A percentile compares a stretch with the other conserved stretches of the same genome.
Evolutionary conservation across 2,888 invertebrate species (phyloP).

Genomic region (Agrenia bidenticulata): DNA sequence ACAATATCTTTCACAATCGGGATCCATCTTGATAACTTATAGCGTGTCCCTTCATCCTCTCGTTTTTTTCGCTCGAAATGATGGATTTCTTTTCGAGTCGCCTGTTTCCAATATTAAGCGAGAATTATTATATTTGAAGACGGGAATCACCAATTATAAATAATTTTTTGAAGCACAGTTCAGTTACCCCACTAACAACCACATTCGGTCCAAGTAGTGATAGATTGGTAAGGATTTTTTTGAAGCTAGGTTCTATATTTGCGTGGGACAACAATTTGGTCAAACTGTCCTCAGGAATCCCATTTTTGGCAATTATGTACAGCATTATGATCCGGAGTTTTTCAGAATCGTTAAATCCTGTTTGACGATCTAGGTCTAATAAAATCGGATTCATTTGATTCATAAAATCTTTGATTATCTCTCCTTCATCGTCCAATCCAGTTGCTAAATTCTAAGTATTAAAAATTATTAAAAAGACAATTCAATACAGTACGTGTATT

Average conservation of each 20-base stretch:
- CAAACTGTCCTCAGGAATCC: slow-evolving; percentile 41
- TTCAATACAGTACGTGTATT: background rate
- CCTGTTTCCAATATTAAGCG: no score
- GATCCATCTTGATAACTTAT: slow-evolving; percentile 40
- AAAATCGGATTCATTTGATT: slow-evolving; percentile 42
- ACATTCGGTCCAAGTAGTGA: slow-evolving; percentile 36
- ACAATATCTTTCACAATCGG: slow-evolving; percentile 48
- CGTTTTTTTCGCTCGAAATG: slow-evolving; percentile 25
- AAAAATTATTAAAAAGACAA: no score
- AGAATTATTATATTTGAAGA: no score
- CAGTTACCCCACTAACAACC: slow-evolving; percentile 36
- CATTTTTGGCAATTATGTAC: slow-evolving; percentile 44
- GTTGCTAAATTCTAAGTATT: slow-evolving; percentile 40
- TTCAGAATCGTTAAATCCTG: slow-evolving; percentile 36
- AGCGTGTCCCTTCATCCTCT: slow-evolving; percentile 23
- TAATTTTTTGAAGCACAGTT: background rate
- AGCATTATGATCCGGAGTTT: slow-evolving; percentile 47
- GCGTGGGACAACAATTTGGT: slow-evolving; percentile 45
- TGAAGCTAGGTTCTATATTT: slow-evolving; percentile 24
- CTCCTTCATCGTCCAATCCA: slow-evolving; percentile 38
- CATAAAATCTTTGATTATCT: slow-evolving; percentile 40
- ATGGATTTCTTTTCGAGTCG: slow-evolving; percentile 6
- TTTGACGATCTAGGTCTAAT: slow-evolving; percentile 31
- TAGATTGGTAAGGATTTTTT: slow-evolving; percentile 39
- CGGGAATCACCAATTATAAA: no score